Base-by-base conservation (phyloP, 2,113 vertebrate species). In the Pao palembangensis region DNA sequence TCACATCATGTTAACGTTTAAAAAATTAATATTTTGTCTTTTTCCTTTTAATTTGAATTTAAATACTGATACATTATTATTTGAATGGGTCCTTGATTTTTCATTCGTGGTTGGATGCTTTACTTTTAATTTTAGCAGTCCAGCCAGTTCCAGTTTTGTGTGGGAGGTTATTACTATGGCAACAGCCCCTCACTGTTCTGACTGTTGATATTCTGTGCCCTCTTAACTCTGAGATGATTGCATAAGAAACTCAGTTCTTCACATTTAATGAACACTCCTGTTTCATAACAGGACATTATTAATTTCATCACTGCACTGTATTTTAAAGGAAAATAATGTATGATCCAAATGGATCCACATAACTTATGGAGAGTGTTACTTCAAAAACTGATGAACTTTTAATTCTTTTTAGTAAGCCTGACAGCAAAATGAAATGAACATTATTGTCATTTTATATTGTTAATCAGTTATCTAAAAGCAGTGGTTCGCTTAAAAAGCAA, bases 111-210 rank as follows among this genome's bases (percentile, higher is more conserved):
- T 47, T 64, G 18, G 8, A 55, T 48, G 49, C 17, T 46, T 64
- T 14, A 3, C 3, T 13, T 51, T 54, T 43, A 63, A 48, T 49
- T 55, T 46, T 64, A 55, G 25, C 7, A 15, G 21, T 31, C 31
- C 34, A 47, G 58, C 65, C 67, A 18, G n/a, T 58, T 43, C 50
- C 21, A 46, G 64, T 51, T 25, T 4, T 20, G 21, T 69, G 63
- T 66, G 48, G 78, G 62, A 59, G 47, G 67, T 25, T 25, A 62
- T 83, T 60, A 54, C 84, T 20, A 78, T 83, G 80, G 83, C 66
- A 85, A 81, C 83, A 10, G 66, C 62, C 68, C 68, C 67, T 69
- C 70, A 0, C 64, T 67, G 47, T 62, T 59, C 50, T 25, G 47
- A 13, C 46, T 55, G 60, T 47, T 69, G 21, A 48, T 60, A 21